Conservation (phyloP, 2,797 vertebrate genomes). For the Knipowitschia caucasica region DNA sequence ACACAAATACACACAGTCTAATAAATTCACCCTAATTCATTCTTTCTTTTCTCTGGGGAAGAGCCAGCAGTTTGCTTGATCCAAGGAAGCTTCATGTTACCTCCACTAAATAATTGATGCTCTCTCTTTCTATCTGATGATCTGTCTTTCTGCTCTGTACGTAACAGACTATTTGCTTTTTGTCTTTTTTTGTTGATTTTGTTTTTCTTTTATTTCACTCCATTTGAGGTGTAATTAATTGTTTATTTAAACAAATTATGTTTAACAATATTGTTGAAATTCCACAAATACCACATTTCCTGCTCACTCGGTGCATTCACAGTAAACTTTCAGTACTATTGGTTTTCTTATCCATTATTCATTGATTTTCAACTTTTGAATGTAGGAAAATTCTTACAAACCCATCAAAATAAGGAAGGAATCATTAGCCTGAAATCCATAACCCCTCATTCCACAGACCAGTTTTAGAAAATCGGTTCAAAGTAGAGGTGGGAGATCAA, state of each 20-base stretch:
- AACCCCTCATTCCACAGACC: too few species aligned
- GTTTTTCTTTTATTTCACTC: not conserved
- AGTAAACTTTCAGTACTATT: too few species aligned
- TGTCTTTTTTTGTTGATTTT: constrained; percentile 15
- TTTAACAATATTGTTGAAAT: not conserved
- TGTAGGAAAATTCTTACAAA: too few species aligned
- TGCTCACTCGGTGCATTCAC: not conserved
- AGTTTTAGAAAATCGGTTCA: too few species aligned
- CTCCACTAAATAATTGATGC: constrained; percentile 99
- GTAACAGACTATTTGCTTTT: constrained; percentile 48
- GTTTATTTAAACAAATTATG: not conserved
- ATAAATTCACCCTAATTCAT: constrained; percentile 99
- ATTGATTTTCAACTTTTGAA: too few species aligned
- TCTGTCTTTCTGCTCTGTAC: constrained; percentile 50
- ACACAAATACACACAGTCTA: constrained; percentile 61
- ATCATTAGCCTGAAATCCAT: too few species aligned
- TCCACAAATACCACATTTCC: not conserved
- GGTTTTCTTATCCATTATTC: too few species aligned
- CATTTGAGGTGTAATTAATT: not conserved
- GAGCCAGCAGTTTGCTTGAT: constrained; percentile 94
- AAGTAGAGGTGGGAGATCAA: too few species aligned
- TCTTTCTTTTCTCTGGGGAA: constrained; percentile 95
- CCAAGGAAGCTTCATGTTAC: constrained; percentile 99
- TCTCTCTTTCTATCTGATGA: constrained; percentile 66
- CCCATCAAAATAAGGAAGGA: too few species aligned